phyloP scores from a whole-genome alignment of 2,113 vertebrate species.

The Otolemur garnettii region DNA sequence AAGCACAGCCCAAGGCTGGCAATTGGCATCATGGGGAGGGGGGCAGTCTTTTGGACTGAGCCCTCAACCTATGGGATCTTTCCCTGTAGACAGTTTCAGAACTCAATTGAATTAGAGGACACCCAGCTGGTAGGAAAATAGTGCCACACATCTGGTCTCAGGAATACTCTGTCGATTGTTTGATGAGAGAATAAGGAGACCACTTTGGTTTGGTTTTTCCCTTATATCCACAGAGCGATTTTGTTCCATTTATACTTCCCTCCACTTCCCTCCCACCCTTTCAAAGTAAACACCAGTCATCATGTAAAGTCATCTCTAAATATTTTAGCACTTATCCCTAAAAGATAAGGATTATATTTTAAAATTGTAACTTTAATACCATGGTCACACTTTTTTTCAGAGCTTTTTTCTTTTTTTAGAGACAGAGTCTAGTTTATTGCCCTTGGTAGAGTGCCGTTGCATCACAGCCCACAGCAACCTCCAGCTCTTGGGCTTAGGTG shows the following conservation, averaged over 20 bases:
- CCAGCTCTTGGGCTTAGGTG: too few species aligned
- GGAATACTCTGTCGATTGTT: background rate
- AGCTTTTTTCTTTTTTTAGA: too few species aligned
- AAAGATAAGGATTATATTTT: slow-evolving; percentile 15
- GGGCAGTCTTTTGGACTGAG: background rate
- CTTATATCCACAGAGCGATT: background rate
- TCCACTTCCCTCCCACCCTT: background rate
- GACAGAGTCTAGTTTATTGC: too few species aligned
- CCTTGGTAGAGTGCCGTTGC: too few species aligned
- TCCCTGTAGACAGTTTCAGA: background rate
- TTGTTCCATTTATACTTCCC: background rate
- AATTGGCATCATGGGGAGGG: background rate
- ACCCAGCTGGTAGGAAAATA: background rate
- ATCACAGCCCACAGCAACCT: too few species aligned
- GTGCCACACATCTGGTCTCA: background rate
- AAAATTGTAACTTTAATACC: slow-evolving; percentile 1
- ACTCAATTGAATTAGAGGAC: background rate
- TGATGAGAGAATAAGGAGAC: background rate
- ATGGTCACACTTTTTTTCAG: background rate
- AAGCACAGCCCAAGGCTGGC: background rate
- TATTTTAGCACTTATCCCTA: slow-evolving; percentile 12
- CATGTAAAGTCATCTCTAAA: background rate
- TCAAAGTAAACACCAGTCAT: background rate
- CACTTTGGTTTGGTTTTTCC: background rate
- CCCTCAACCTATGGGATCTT: background rate